Evolutionary conservation across 2,888 invertebrate species (phyloP), one percentile per base, ranked within the genome.

Genomic region (Drosophila nr. perissopoda): DNA sequence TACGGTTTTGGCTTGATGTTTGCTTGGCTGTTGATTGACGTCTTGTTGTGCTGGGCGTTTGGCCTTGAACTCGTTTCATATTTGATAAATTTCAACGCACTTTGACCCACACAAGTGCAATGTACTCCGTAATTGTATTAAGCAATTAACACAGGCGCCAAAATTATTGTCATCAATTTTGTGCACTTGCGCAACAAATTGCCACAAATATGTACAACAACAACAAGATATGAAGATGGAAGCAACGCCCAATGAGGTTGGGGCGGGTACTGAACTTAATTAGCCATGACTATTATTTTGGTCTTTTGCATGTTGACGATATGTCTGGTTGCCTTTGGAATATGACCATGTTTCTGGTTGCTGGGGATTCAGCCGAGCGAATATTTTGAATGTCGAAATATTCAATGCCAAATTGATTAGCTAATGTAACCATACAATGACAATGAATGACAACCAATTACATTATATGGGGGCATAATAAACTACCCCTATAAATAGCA

Each of bases 61-160:
- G 31, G 1, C 86, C 86, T 87, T 86, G 86, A 89, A 85, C 86
- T 88, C 85, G 76, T 79, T 86, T 82, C 68, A 49, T 73, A 52
- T 75, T 68, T 85, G 80, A 88, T 83, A 63, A 71, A 86, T 78
- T 70, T 70, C 63, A 56, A 70, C 79, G 82, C 80, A 82, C 64
- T 82, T 76, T 64, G 57, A 34, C 36, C 38, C n/a, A 36, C 25
- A 34, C 52, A 38, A 62, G 67, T 60, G 76, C 65, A 64, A 64
- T 68, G 80, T 56, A 82, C 81, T 74, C 68, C 62, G 65, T 49
- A 73, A 76, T 67, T 79, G 33, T 53, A 60, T 38, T 59, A 63
- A 76, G 70, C 74, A 82, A 85, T 88, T 88, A 79, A 36, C 79
- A 57, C 76, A 54, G 72, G 68, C 76, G 66, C 73, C 48, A 58